Evolutionary conservation across 2,113 vertebrate genomes (phyloP).

Genomic region (Monopterus albus): DNA sequence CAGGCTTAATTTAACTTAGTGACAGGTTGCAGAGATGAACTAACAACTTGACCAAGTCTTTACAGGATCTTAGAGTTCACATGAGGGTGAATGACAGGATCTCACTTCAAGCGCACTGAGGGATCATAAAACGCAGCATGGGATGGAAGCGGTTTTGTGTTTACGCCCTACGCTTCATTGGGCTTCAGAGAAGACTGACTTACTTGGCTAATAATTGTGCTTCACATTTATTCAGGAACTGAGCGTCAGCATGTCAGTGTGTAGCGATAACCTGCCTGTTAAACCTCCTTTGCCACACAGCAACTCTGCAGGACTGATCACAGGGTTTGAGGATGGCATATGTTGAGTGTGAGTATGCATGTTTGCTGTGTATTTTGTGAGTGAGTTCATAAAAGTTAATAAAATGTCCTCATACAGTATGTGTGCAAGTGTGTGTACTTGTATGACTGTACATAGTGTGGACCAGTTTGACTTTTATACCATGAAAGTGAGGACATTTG

Average conservation of each 20-base stretch:
- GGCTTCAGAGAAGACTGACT: conserved; percentile 19
- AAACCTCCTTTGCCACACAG: conserved; percentile 9
- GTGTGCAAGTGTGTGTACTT: too few relatives aligned
- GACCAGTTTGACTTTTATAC: too few relatives aligned
- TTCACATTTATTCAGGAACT: conserved; percentile 29
- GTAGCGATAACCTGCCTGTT: conserved; percentile 26
- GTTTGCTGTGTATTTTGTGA: too few relatives aligned
- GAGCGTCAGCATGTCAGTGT: conserved; percentile 20
- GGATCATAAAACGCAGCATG: conserved; percentile 44
- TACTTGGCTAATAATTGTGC: conserved; percentile 28
- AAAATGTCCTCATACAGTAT: too few relatives aligned
- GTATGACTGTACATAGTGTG: too few relatives aligned
- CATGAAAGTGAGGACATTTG: too few relatives aligned
- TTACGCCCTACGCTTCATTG: conserved; percentile 24
- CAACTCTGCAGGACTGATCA: conserved; percentile 27
- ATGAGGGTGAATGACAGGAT: conserved; percentile 24
- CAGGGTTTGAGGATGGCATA: not conserved
- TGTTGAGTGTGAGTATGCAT: not conserved
- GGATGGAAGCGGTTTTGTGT: conserved; percentile 31
- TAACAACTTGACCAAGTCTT: conserved; percentile 8
- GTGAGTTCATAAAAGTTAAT: too few relatives aligned
- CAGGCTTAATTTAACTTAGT: not conserved
- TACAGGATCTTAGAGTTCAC: not conserved
- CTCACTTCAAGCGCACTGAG: conserved; percentile 20
- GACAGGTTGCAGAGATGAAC: conserved; percentile 10